phyloP scores from a whole-genome alignment of 1,140 invertebrate genomes.

The Drosophila murphyi region DNA sequence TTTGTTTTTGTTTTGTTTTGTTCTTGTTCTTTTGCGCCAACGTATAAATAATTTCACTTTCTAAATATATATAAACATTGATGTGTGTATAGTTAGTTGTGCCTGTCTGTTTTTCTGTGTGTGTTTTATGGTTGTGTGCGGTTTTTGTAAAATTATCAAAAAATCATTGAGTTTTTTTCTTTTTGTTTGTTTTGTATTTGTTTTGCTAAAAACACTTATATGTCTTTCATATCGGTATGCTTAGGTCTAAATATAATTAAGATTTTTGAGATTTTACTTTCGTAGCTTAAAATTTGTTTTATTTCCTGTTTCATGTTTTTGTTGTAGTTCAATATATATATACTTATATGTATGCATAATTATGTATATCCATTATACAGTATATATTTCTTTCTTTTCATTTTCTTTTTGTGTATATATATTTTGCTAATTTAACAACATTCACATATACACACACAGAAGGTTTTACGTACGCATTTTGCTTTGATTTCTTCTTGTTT shows the following conservation, averaged over 20 bases:
- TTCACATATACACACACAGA: slow-evolving; percentile 80
- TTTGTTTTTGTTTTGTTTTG: slow-evolving; percentile 30
- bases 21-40: slow-evolving; percentile 74
- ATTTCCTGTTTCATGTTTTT: slow-evolving; percentile 79
- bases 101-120: slow-evolving; percentile 46
- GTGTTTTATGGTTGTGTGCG: slow-evolving; percentile 35
- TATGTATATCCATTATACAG: slow-evolving; percentile 55
- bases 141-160: slow-evolving; percentile 81
- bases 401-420: slow-evolving; percentile 67
- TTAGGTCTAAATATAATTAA: slow-evolving; percentile 51
- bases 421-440: slow-evolving; percentile 81
- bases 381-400: slow-evolving; percentile 21
- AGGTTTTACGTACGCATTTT: slow-evolving; percentile 61
- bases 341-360: slow-evolving; percentile 50
- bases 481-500: slow-evolving; percentile 29
- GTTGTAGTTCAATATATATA: slow-evolving; percentile 71
- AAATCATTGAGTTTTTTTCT: slow-evolving; percentile 75
- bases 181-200: slow-evolving; percentile 44
- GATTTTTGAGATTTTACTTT: slow-evolving; percentile 76
- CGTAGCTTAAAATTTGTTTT: slow-evolving; percentile 82
- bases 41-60: slow-evolving; percentile 79
- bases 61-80: slow-evolving; percentile 82
- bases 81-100: slow-evolving; percentile 59
- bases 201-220: slow-evolving; percentile 55
- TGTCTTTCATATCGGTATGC: slow-evolving; percentile 54